phyloP scores from a whole-genome alignment of 2,113 vertebrate species.

The Rhynchopsitta pachyrhyncha region DNA sequence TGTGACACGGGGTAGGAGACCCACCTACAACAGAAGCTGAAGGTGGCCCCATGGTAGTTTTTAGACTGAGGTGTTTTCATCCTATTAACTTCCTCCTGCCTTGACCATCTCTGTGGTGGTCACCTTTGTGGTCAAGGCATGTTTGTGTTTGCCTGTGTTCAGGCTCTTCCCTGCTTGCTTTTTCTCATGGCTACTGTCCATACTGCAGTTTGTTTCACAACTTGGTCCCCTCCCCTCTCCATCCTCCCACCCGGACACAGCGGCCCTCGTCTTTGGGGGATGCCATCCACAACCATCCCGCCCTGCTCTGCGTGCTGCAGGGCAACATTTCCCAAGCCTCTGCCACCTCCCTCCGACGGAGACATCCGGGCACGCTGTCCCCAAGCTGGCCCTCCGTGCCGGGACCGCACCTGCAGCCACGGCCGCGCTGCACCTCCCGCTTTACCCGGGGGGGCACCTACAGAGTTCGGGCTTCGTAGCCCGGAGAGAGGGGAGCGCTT shows the following conservation, averaged over 20 bases:
- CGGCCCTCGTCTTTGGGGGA: background rate
- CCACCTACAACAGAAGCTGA: background rate
- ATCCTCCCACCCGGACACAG: rapidly evolving
- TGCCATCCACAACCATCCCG: background rate
- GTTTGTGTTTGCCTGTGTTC: background rate
- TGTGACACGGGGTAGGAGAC: rapidly evolving
- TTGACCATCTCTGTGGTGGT: background rate
- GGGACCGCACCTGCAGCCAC: background rate
- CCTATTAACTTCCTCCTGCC: background rate
- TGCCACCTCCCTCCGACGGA: background rate
- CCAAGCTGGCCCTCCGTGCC: background rate
- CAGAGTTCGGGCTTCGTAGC: too few relatives aligned
- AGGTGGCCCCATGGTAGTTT: background rate
- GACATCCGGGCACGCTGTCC: background rate
- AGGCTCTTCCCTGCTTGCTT: background rate
- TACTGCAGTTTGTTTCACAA: background rate
- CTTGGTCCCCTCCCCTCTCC: background rate
- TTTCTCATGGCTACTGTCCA: background rate
- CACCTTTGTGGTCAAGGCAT: background rate
- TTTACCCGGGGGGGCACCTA: background rate
- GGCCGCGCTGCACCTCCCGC: background rate
- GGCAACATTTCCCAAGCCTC: background rate
- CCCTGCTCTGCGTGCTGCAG: background rate
- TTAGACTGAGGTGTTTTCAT: background rate
- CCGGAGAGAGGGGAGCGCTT: background rate